Evolutionary conservation across 1,140 invertebrate genomes (phyloP).

Genomic region (Drosophila seguyi): DNA sequence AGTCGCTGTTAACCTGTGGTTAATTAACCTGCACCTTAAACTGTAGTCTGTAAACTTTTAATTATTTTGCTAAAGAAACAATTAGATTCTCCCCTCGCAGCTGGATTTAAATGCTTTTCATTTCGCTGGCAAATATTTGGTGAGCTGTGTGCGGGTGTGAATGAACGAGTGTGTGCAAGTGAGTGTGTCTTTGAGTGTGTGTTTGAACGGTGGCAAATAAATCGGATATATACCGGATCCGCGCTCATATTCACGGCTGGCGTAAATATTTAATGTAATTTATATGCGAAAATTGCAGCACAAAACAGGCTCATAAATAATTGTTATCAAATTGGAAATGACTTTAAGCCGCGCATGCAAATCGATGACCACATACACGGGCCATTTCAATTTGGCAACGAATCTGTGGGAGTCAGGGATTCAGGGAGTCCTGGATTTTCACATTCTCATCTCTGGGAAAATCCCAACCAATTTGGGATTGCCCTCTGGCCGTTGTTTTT

Average conservation of each 20-base stretch:
- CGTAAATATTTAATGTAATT: slow-evolving; percentile 55
- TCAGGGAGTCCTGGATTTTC: not conserved
- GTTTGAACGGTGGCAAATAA: not conserved
- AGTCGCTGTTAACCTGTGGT: not conserved
- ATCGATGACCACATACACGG: slow-evolving; percentile 7
- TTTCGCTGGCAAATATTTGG: slow-evolving; percentile 39
- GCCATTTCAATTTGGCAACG: slow-evolving; percentile 25
- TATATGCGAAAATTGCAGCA: slow-evolving; percentile 19
- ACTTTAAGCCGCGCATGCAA: slow-evolving; percentile 28
- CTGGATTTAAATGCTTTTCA: slow-evolving; percentile 21
- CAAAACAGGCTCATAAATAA: slow-evolving; percentile 39
- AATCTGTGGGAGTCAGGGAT: no score
- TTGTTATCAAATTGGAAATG: slow-evolving; percentile 35
- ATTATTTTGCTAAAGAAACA: not conserved
- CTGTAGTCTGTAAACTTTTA: not conserved
- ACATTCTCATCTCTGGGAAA: not conserved
- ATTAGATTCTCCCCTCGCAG: not conserved
- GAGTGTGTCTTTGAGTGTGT: not conserved
- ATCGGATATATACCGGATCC: slow-evolving; percentile 1
- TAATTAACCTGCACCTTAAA: not conserved
- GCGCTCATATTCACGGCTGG: not conserved
- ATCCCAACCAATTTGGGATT: slow-evolving; percentile 12
- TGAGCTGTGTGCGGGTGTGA: not conserved
- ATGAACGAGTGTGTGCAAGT: not conserved
- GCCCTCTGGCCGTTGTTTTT: slow-evolving; percentile 63